A percentile compares a stretch with the other conserved stretches of the same genome.
These are phyloP conservation scores for Sebastolobus altivelis DNA, from an alignment of 2,797 vertebrate species.

Conservation along the genomic window DNA sequence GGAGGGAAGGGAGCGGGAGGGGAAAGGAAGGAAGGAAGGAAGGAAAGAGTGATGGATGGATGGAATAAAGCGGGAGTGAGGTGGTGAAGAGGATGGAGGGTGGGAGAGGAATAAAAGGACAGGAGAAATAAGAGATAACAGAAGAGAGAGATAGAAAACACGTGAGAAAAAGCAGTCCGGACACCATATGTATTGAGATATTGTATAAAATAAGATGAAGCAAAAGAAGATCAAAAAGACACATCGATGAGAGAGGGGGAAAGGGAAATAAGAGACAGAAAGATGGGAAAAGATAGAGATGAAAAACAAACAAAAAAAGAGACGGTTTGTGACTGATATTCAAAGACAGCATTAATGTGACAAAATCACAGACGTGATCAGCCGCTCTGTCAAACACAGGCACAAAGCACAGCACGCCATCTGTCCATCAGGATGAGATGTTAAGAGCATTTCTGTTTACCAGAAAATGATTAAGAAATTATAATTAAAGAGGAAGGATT, in stretches of 20 bases:
- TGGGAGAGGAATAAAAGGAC: not conserved
- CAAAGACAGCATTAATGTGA: slow-evolving; percentile 39
- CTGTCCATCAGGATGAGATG: slow-evolving; percentile 52
- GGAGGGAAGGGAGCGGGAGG: not conserved
- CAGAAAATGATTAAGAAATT: not conserved
- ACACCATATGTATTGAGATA: not conserved
- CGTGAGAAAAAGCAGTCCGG: not conserved
- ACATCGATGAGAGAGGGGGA: not conserved
- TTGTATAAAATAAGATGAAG: slow-evolving; percentile 16
- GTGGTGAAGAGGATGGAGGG: not conserved
- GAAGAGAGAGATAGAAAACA: not conserved
- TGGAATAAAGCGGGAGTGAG: not conserved
- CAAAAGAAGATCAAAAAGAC: slow-evolving; percentile 14
- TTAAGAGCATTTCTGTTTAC: slow-evolving; percentile 17
- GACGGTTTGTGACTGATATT: slow-evolving; percentile 13
- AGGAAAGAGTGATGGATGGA: not conserved
- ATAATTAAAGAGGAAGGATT: slow-evolving; percentile 18
- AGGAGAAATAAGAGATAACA: not conserved
- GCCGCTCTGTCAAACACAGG: slow-evolving; percentile 23
- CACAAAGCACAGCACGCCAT: slow-evolving; percentile 44
- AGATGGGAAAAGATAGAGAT: not conserved
- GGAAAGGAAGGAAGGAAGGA: not conserved
- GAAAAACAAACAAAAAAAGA: not conserved
- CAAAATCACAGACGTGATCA: slow-evolving; percentile 50
- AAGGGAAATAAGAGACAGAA: not conserved